Evolutionary conservation across 2,797 vertebrate species (phyloP), one percentile per base, ranked within the genome.

Genomic region (Rhinophrynus dorsalis): DNA sequence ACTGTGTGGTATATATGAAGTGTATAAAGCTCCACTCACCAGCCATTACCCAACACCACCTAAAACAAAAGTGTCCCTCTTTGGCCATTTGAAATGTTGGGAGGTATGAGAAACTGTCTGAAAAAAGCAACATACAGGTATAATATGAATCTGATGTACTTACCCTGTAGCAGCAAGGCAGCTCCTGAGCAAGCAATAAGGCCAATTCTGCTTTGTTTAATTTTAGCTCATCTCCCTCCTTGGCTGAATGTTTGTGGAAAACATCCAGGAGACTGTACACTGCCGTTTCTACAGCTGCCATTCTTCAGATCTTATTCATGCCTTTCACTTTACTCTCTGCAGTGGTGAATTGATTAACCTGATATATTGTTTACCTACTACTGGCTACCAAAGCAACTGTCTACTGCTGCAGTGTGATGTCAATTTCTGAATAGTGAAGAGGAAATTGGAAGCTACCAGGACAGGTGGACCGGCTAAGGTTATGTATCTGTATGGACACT

Each of bases 171-270:
- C 68, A 71, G 54, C 56, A 63, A 13, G 72, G 57, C 15, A 71
- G 56, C 42, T 67, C 62, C 20, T 35, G 48, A 2, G 15, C 2
- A 15, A 67, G 52, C 30, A 77, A 67, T 23, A 1, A 17, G 5
- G 26, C 11, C 24, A 74, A 32, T 42, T 77, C 62, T 5, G 58
- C 17, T 23, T 26, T 21, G 35, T 77, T 75, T 18, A 77, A 20
- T 33, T 50, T 71, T 32, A 75, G 33, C 20, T 61, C 38, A 52
- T 57, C 57, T 17, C 67, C 57, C 20, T 77, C 48, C 32, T 52
- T 62, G 10, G 21, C 52, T 15, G 72, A 74, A 47, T 75, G 58
- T 40, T 68, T 75, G 67, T 71, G 55, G 38, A 75, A 77, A 9
- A 68, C 60, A 23, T 38, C 29, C 51, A 77, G 32, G 26, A 63